Evolutionary conservation across 2,888 invertebrate genomes (phyloP), one percentile per base, ranked within the genome.

Genomic region (Alsophila aescularia): DNA sequence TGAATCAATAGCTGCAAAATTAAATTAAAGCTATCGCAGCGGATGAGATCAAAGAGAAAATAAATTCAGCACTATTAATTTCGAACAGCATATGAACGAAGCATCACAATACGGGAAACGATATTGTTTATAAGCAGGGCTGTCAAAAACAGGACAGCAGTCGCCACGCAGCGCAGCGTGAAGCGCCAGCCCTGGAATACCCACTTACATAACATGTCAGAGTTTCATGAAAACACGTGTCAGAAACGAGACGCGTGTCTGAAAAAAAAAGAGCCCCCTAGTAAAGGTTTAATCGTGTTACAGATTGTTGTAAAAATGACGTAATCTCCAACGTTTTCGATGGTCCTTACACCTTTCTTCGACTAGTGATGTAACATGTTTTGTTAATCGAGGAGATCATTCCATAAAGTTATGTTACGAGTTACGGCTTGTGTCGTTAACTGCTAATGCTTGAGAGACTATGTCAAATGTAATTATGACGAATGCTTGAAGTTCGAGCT

Each of bases 91-190:
- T 42, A 62, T 60, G 42, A 58, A 68, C 62, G 62, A 59, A 66
- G 53, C 58, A 71, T 72, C 76, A 78, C 70, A 72, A 73, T 72
- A 70, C 69, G 61, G 61, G 62, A 60, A 60, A 67, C 58, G 48
- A 57, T 61, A 64, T 72, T 75, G 77, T 81, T 75, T 70, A 67
- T 69, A 69, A 76, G 70, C 77, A 81, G 77, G 79, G 83, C 68
- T 85, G 86, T 85, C 87, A 85, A 66, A 70, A 69, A 54, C 85
- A 86, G 79, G 70, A 73, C 66, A 62, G 58, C 63, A 48, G 18
- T 51, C 60, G 51, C 67, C 70, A 66, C 63, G 58, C 58, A 58
- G 50, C 71, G 52, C 78, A 72, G 72, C 76, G 73, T 79, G 79
- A 67, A 59, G 64, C 61, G 67, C 59, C 70, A 80, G 52, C 77